A percentile compares a stretch with the other conserved stretches of the same genome.
Conservation (phyloP, 1,140 invertebrate genomes). For the Drosophila virilis region DNA sequence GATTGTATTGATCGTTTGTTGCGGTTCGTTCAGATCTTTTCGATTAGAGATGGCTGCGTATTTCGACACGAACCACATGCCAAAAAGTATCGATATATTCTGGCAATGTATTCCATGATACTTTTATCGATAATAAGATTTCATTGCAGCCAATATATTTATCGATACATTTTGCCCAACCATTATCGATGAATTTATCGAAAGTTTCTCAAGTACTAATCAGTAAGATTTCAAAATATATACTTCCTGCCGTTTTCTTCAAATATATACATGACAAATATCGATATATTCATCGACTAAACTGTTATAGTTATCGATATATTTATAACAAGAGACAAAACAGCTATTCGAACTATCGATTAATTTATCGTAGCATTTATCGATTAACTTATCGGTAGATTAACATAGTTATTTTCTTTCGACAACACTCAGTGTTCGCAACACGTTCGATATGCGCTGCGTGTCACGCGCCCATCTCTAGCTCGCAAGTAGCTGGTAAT, state of each 20-base stretch:
- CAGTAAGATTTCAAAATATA: too few relatives aligned
- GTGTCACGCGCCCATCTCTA: constrained; percentile 8
- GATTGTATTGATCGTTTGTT: constrained; percentile 19
- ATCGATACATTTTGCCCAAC: too few relatives aligned
- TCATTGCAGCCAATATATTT: background rate
- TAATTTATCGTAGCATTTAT: too few relatives aligned
- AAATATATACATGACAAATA: background rate
- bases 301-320: background rate
- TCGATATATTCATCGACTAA: background rate
- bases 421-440: too few relatives aligned
- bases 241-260: too few relatives aligned
- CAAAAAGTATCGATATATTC: background rate
- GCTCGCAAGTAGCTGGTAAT: constrained; percentile 6
- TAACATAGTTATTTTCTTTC: too few relatives aligned
- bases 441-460: background rate
- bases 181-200: background rate
- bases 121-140: too few relatives aligned
- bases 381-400: too few relatives aligned
- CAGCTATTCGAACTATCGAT: too few relatives aligned
- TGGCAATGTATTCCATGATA: too few relatives aligned
- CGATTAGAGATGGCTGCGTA: background rate
- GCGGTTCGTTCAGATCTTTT: constrained; percentile 1
- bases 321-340: too few relatives aligned
- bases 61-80: background rate
- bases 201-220: background rate